A percentile compares a stretch with the other conserved stretches of the same genome.
These are phyloP conservation scores for Gallinago nigripennis DNA, from an alignment of 2,797 vertebrate genomes.

Conservation along the genomic window DNA sequence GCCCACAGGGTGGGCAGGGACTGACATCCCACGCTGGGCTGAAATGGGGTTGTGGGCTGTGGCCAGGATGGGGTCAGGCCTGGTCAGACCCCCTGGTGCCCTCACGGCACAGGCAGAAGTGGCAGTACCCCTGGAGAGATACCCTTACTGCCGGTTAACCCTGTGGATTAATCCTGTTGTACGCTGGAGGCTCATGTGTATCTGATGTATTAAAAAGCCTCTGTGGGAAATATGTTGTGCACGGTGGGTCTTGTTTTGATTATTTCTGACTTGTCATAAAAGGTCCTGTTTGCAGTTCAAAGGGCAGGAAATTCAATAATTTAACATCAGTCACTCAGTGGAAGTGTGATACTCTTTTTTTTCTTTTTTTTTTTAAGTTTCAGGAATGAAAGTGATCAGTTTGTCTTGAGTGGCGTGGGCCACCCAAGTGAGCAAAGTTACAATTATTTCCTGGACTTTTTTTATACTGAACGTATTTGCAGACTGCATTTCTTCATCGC, in stretches of 20 bases:
- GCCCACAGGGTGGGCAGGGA: not conserved
- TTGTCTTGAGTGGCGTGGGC: slow-evolving; percentile 16
- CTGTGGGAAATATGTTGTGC: not conserved
- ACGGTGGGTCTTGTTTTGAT: not conserved
- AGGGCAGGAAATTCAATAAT: slow-evolving; percentile 10
- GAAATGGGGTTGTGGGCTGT: not conserved
- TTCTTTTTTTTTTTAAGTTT: not conserved
- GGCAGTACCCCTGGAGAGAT: not conserved
- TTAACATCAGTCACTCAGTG: slow-evolving; percentile 6
- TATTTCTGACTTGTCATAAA: slow-evolving; percentile 5
- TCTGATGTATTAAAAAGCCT: not conserved
- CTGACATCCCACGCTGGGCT: not conserved
- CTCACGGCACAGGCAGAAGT: not conserved
- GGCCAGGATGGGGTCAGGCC: not conserved
- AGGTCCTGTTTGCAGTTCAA: not conserved
- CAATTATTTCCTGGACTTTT: not conserved
- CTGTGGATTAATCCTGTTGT: not conserved
- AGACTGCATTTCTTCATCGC: not conserved
- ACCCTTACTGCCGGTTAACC: not conserved
- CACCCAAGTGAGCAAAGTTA: not conserved
- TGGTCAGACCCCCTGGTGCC: not conserved
- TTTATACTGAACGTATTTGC: not conserved
- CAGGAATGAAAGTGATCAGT: not conserved
- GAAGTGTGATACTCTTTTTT: not conserved
- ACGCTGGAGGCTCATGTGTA: not conserved